Evolutionary conservation across 2,888 invertebrate genomes (phyloP), one percentile per base, ranked within the genome.

Genomic region (Bembecia ichneumoniformis): DNA sequence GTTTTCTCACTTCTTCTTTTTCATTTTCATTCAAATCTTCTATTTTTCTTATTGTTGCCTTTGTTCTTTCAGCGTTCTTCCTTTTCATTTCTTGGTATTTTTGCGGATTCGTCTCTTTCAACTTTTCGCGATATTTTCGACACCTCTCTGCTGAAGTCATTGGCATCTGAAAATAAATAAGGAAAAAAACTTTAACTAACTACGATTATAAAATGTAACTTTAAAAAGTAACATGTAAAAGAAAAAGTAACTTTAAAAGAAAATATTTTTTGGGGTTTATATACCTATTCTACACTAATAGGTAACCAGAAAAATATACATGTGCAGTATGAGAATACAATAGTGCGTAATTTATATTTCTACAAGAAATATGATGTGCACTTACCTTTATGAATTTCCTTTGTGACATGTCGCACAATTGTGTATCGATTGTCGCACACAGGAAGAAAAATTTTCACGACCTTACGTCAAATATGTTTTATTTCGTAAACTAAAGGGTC

Each of bases 321-420:
- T n/a, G n/a, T n/a, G n/a, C n/a, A n/a, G n/a, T n/a, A n/a, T n/a
- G n/a, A n/a, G n/a, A n/a, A n/a, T n/a, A n/a, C n/a, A n/a, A n/a
- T n/a, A n/a, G n/a, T n/a, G n/a, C n/a, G n/a, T n/a, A n/a, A n/a
- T n/a, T n/a, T n/a, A n/a, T n/a, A n/a, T n/a, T n/a, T n/a, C n/a
- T n/a, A n/a, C n/a, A n/a, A n/a, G n/a, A n/a, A n/a, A n/a, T n/a
- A n/a, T n/a, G 16, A 35, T 46, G 17, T 46, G 34, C n/a, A 49
- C 46, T 36, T 49, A 36, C 46, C 49, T 49, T 49, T 46, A 46
- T 35, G 4, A 46, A 36, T 49, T 49, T 47, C 43, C 46, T 45
- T 46, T 46, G 49, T 49, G 46, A 46, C 17, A 46, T 36, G 49
- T 49, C 46, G 49, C 49, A 49, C 49, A 49, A 49, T 49, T 46